These are phyloP conservation scores for Lycophotia porphyrea DNA, from an alignment of 2,888 invertebrate species.

Conservation along the genomic window DNA sequence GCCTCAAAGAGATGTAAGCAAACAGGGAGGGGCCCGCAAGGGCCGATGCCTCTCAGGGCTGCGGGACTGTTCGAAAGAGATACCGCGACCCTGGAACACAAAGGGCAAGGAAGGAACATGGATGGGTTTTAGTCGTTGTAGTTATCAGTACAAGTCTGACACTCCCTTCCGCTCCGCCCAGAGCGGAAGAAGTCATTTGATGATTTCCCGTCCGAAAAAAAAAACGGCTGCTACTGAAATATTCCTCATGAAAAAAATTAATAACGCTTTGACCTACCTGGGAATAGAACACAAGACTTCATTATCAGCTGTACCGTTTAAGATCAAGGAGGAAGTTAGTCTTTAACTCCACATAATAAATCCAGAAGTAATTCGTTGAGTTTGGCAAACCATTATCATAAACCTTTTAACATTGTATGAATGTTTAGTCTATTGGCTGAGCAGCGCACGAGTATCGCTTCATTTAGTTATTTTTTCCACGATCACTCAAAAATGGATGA, in stretches of 20 bases:
- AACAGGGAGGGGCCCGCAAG: too few relatives aligned
- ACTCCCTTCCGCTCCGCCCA: too few relatives aligned
- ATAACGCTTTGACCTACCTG: not conserved
- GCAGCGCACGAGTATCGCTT: slow-evolving; percentile 61
- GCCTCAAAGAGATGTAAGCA: too few relatives aligned
- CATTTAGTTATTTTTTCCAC: slow-evolving; percentile 54
- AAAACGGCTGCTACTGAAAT: not conserved
- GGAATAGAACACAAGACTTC: not conserved
- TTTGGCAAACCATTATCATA: slow-evolving; percentile 55
- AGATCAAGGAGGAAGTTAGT: not conserved
- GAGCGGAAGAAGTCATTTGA: too few relatives aligned
- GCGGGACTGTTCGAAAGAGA: too few relatives aligned
- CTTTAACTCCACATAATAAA: slow-evolving; percentile 26
- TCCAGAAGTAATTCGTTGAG: slow-evolving; percentile 36
- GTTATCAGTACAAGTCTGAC: too few relatives aligned
- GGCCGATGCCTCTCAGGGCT: too few relatives aligned
- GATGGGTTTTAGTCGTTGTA: too few relatives aligned
- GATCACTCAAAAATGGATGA: slow-evolving; percentile 55
- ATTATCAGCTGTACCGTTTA: too few relatives aligned
- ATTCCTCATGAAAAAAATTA: not conserved
- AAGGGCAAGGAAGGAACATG: too few relatives aligned
- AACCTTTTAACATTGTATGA: slow-evolving; percentile 64
- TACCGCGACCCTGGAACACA: too few relatives aligned
- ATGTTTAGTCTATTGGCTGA: slow-evolving; percentile 80
- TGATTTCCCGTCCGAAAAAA: too few relatives aligned